Evolutionary conservation across 1,140 invertebrate genomes (phyloP).

Genomic region (Rhyzopertha dominica): DNA sequence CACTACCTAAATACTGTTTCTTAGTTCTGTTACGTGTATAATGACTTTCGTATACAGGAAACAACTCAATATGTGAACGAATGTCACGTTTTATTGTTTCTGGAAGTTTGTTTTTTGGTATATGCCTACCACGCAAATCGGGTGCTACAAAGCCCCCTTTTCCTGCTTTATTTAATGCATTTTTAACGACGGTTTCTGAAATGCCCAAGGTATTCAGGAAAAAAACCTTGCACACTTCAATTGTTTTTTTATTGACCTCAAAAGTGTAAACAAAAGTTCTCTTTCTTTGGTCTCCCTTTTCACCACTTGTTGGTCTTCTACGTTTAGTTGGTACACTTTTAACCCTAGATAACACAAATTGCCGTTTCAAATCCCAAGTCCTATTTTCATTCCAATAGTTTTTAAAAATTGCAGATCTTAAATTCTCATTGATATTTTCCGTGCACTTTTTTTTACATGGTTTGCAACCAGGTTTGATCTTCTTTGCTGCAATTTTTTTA

Average conservation of each 20-base stretch:
- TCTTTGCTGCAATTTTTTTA: constrained; percentile 1
- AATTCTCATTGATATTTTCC: constrained; percentile 3
- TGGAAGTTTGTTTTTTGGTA: not conserved
- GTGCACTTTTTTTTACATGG: too few relatives aligned
- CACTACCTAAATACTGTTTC: constrained; percentile 2
- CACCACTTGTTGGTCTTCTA: constrained; percentile 1
- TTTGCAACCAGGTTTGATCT: constrained; percentile 1
- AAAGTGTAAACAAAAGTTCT: constrained; percentile 1
- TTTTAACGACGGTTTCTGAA: constrained; percentile 1
- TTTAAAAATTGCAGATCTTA: not conserved
- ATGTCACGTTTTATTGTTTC: not conserved
- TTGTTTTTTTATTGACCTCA: not conserved
- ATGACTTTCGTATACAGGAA: constrained; percentile 2
- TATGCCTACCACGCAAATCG: not conserved
- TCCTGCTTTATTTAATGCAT: constrained; percentile 1
- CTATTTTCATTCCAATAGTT: constrained; percentile 4
- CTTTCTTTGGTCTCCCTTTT: not conserved
- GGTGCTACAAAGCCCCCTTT: constrained; percentile 1
- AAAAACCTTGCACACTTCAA: too few relatives aligned
- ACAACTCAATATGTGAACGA: constrained; percentile 2
- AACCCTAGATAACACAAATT: constrained; percentile 1
- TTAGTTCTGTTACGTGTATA: too few relatives aligned
- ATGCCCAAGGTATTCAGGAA: not conserved
- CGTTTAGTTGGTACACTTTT: constrained; percentile 2
- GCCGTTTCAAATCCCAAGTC: constrained; percentile 3